Evolutionary conservation across 2,797 vertebrate genomes (phyloP), one percentile per base, ranked within the genome.

Genomic region (Mormyrus proboscirostris): DNA sequence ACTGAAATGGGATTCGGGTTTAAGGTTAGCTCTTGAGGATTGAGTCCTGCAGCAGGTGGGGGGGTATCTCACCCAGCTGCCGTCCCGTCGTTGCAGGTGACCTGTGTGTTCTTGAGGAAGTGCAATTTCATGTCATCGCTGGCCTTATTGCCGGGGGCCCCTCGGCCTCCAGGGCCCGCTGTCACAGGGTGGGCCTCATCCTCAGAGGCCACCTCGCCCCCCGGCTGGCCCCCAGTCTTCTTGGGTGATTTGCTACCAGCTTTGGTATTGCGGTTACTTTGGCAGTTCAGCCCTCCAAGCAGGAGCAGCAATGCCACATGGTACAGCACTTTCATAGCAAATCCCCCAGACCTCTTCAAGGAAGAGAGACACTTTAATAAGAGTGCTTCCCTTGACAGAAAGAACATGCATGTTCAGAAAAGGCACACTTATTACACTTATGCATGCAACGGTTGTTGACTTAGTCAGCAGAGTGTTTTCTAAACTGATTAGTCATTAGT

Each of bases 61-160:
- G 65, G 29, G 29, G 3, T 73, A 41, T 76, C 92, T 93, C 92
- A 96, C 95, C 95, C 95, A 53, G 96, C 95, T 49, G 94, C 94
- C 16, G 96, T 96, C 53, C 96, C 95, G 19, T 97, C 95, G 10
- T 94, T 96, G 89, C 96, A 96, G 4, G 94, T 93, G 73, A 96
- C 94, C 7, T 93, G 92, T 2, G 94, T 92, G 93, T 96, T 96
- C 92, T 91, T 96, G 29, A 94, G 94, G 91, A 96, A 95, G 88
- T 96, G 94, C 84, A 97, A 95, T 91, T 95, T 97, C 96, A 97
- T 96, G 4, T 96, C 95, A 14, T 95, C 91, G 0, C 33, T n/a
- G 14, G 88, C 38, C 89, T 93, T 93, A 59, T 88, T 90, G 49
- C 79, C 93, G 84, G 86, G 91, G 47, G 41, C 12, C 85, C 92